Conservation (phyloP, 2,113 vertebrate genomes). For the Gymnarchus niloticus region DNA sequence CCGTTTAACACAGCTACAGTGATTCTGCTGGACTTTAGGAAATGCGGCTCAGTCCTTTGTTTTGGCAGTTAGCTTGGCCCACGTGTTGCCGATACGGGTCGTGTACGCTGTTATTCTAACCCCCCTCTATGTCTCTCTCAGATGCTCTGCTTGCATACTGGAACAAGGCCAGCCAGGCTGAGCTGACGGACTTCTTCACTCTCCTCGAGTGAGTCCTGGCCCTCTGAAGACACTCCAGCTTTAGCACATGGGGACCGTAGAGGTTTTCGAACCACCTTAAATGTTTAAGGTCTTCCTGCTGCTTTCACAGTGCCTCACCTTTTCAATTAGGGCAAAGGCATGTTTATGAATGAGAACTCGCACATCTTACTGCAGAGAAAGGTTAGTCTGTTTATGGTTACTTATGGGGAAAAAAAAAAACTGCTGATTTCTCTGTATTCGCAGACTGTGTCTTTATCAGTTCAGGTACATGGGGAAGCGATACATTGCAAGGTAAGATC, state of each 20-base stretch:
- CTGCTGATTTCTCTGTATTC: slow-evolving; percentile 28
- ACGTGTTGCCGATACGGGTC: background rate
- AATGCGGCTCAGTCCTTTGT: background rate
- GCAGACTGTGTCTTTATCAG: slow-evolving; percentile 92
- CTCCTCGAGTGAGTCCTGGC: slow-evolving; percentile 81
- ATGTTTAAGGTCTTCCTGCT: background rate
- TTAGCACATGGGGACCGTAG: background rate
- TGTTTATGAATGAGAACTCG: too few species aligned
- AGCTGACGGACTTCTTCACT: slow-evolving; percentile 94
- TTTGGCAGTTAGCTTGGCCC: background rate
- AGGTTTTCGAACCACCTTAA: background rate
- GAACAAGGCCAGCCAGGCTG: slow-evolving; percentile 86
- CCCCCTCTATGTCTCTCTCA: slow-evolving; percentile 37
- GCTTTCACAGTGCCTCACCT: background rate
- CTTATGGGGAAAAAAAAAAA: background rate
- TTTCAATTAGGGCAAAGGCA: too few species aligned
- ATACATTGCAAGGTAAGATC: slow-evolving; percentile 84
- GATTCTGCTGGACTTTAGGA: too few species aligned
- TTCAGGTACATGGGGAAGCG: slow-evolving; percentile 97
- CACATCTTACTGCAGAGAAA: too few species aligned
- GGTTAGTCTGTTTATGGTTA: too few species aligned
- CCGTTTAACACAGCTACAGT: too few species aligned
- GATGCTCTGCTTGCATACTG: slow-evolving; percentile 92
- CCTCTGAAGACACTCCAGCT: background rate
- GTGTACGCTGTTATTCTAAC: background rate